Percentiles rank a stretch among this genome's conserved stretches.
These are phyloP conservation scores for Macrosteles quadrilineatus DNA, from an alignment of 1,140 invertebrate species.

Conservation along the genomic window DNA sequence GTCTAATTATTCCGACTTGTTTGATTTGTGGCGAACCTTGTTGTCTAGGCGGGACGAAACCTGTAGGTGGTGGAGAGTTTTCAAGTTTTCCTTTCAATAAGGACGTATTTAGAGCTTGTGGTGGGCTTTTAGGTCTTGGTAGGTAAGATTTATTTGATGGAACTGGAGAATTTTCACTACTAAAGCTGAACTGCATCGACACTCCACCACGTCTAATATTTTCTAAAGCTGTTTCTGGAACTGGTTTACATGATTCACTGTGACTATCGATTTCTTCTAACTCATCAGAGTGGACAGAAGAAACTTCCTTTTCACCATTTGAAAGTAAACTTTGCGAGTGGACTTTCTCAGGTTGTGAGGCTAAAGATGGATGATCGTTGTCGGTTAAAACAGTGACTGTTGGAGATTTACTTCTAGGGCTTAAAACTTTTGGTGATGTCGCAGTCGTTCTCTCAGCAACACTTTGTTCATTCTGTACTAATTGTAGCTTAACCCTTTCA, in stretches of 20 bases:
- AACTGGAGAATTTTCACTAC: constrained; percentile 42
- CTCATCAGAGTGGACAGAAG: neutral
- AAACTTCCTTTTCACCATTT: neutral
- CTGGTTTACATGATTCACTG: constrained; percentile 46
- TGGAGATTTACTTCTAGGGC: constrained; percentile 3
- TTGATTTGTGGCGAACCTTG: constrained; percentile 49
- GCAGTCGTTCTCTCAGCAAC: neutral
- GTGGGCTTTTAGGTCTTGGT: constrained; percentile 48
- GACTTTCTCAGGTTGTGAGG: neutral
- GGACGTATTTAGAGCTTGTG: constrained; percentile 37
- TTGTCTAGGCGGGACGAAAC: constrained; percentile 30
- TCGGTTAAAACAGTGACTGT: neutral
- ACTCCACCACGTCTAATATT: constrained; percentile 68
- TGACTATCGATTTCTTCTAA: constrained; percentile 5
- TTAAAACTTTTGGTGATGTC: neutral
- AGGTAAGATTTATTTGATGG: constrained; percentile 53
- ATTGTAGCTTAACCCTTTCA: too few species aligned
- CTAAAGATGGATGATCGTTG: neutral
- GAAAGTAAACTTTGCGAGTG: neutral
- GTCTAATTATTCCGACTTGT: constrained; percentile 62
- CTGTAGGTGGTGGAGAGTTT: constrained; percentile 7
- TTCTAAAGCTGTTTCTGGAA: constrained; percentile 61
- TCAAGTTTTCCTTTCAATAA: constrained; percentile 22
- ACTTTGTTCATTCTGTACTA: too few species aligned
- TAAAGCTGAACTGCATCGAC: constrained; percentile 62